Evolutionary conservation across 2,888 invertebrate species (phyloP), one percentile per base, ranked within the genome.

Genomic region (Rotaria sp.): DNA sequence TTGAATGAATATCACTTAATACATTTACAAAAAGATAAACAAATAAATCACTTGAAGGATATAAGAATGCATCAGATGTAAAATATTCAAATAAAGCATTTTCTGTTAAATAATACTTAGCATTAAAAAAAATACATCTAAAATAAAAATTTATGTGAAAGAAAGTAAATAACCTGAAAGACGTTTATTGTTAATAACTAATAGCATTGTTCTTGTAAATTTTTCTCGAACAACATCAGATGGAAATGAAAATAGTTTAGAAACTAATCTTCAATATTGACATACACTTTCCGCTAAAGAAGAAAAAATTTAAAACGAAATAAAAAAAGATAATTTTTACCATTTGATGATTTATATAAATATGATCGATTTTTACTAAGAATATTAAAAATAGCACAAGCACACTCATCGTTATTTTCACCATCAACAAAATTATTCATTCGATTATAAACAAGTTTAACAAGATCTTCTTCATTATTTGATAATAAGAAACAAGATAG

Each of bases 71-170:
- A 41, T 80, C 41, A 26, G 0, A 2, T 13, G 45, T 45, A 45
- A 80, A 80, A 45, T 80, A 45, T 45, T 80, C 80, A 80, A 80
- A 80, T 26, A 80, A 41, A 80, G 45, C 45, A 45, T 41, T 80
- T 80, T 80, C 45, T n/a, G 80, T 45, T 35, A 45, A 80, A 45
- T 80, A 80, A n/a, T 26, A 80, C 15, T 80, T 80, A 80, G 80
- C 80, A 80, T 26, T 26, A 80, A n/a, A n/a, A n/a, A n/a, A n/a
- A 80, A 80, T n/a, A 80, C 80, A 80, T 45, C 59, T 59, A 30
- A n/a, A 30, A 59, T n/a, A 59, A 15, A 30, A 11, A 59, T n/a
- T n/a, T 30, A 59, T n/a, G 30, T 2, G 30, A n/a, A 2, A 30
- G 2, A 59, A 2, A 50, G 50, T n/a, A 30, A 30, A 59, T 59